Base-by-base conservation (phyloP, 1,140 invertebrate genomes). In the Cepaea nemoralis region DNA sequence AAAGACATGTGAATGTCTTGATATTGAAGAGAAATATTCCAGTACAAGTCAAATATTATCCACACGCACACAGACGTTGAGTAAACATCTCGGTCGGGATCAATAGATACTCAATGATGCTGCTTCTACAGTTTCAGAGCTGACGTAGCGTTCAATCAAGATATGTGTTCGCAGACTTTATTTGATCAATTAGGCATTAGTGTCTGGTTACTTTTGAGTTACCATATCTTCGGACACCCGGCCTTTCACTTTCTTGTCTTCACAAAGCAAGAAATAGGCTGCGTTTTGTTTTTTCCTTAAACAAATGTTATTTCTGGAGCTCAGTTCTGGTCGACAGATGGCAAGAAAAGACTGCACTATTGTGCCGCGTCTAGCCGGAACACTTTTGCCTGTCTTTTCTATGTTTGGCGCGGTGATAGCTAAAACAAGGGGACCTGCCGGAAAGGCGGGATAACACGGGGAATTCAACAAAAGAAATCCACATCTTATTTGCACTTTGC, bases 251-350 rank as follows among this genome's bases (percentile, higher is more conserved):
- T 63, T 63, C 59, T 63, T 63, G 59, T 63, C 59, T 63, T 63
- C n/a, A 31, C 59, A 27, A 63, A 14, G 22, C 16, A 55, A 55
- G 50, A 55, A 55, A 55, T 55, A 55, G 50, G 59, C 59, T 27
- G 33, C n/a, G 59, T 63, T 63, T 63, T 63, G 59, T 63, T 63
- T 63, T 63, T 63, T 0, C n/a, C 27, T 63, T 27, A 27, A 63
- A 10, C 27, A 63, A 63, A 31, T 27, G n/a, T 63, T 63, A 31
- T 31, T 63, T 31, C 27, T 27, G 27, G 59, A 63, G 59, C 59
- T 63, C 59, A 31, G 59, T 31, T 63, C 59, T 63, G 59, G 59
- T 27, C 59, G 59, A 63, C 59, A 63, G 59, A 63, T 63, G 59
- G 59, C 27, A 31, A 22, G 22, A 27, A 63, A 63, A 63, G 59